These are phyloP conservation scores for Cantharis flavilabris DNA, from an alignment of 2,888 invertebrate species.

Conservation along the genomic window DNA sequence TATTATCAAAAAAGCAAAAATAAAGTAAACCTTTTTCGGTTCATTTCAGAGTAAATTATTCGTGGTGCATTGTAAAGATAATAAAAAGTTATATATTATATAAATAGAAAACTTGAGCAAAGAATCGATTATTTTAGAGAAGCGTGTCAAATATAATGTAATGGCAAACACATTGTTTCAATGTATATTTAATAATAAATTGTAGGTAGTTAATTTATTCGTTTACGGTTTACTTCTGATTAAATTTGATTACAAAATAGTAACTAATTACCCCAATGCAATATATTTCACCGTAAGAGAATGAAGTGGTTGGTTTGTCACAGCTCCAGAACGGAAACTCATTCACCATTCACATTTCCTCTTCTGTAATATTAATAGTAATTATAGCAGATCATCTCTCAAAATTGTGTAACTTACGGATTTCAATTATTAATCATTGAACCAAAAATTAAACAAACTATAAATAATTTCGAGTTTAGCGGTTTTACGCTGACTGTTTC, in stretches of 20 bases:
- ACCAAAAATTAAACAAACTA: not conserved
- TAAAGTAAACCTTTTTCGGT: not conserved
- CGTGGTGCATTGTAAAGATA: not conserved
- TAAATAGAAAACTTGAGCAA: not conserved
- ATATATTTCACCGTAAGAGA: not conserved
- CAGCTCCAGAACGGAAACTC: slow-evolving; percentile 26
- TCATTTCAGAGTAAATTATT: not conserved
- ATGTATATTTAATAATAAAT: not conserved
- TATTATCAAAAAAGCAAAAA: not conserved
- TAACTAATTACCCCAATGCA: not conserved
- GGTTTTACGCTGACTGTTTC: slow-evolving; percentile 11
- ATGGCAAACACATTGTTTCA: not conserved
- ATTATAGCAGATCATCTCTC: slow-evolving; percentile 12
- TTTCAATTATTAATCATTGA: slow-evolving; percentile 7
- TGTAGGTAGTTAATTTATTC: not conserved
- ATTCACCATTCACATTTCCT: slow-evolving; percentile 31
- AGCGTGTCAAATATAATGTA: not conserved
- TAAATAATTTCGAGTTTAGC: not conserved
- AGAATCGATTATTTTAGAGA: not conserved
- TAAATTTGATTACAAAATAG: not conserved
- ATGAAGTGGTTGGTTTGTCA: slow-evolving; percentile 27
- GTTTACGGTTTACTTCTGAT: not conserved
- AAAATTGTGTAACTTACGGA: not conserved
- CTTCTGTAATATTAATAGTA: slow-evolving; percentile 25
- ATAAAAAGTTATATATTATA: not conserved